phyloP scores from a whole-genome alignment of 2,113 vertebrate species.

The Notarius lentiginosus region DNA sequence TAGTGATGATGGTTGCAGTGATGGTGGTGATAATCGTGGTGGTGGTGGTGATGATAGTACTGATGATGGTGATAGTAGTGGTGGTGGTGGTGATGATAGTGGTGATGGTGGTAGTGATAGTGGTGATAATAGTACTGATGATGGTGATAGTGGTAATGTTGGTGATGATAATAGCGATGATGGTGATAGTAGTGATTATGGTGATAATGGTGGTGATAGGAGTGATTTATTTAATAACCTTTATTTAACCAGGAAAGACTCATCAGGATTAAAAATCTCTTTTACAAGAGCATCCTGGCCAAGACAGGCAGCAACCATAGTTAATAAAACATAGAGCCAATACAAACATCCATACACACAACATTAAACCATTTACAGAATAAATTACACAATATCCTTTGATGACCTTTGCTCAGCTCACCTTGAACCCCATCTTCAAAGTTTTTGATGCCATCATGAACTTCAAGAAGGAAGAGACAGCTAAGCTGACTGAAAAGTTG shows the following conservation, averaged over 20 bases:
- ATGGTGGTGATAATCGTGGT: background rate
- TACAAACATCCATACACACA: too few species aligned
- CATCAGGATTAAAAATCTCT: too few species aligned
- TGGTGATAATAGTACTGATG: background rate
- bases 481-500: slow-evolving; percentile 86
- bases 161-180: too few species aligned
- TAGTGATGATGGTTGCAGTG: background rate
- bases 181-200: background rate
- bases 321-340: too few species aligned
- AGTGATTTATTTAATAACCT: background rate
- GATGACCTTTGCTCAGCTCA: slow-evolving; percentile 84
- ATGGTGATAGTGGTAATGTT: background rate
- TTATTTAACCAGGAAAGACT: too few species aligned
- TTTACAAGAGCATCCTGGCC: too few species aligned
- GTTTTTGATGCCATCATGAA: slow-evolving; percentile 95
- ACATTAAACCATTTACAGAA: too few species aligned
- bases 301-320: too few species aligned
- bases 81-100: background rate
- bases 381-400: too few species aligned
- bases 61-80: background rate
- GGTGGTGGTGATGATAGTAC: background rate
- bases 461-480: slow-evolving; percentile 88
- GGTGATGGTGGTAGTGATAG: background rate
- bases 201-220: background rate
- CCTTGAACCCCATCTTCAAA: slow-evolving; percentile 96